Evolutionary conservation across 2,113 vertebrate genomes (phyloP).

Genomic region (Sarotherodon lohbergeri): DNA sequence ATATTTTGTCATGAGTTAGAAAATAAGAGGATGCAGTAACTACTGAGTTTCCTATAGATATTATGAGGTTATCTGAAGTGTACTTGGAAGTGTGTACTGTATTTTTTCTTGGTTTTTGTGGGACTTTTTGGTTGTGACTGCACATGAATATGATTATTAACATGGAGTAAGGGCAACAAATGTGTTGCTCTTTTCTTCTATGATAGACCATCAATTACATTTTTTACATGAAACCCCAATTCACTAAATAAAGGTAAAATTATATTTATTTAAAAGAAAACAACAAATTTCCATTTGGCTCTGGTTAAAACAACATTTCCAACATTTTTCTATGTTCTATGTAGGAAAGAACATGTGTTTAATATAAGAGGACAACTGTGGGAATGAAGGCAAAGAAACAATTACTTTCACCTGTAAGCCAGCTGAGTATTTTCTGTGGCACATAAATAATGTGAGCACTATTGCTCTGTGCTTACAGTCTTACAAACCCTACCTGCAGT

Average conservation of each 20-base stretch:
- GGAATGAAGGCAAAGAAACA: background rate
- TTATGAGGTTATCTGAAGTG: background rate
- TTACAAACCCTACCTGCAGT: slow-evolving; percentile 65
- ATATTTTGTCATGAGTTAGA: background rate
- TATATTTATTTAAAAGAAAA: background rate
- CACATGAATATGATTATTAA: background rate
- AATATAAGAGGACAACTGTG: background rate
- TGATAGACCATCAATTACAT: background rate
- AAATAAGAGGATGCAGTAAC: background rate
- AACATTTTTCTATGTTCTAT: background rate
- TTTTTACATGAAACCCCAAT: background rate
- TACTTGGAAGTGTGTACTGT: background rate
- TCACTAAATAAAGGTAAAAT: background rate
- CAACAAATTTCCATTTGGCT: background rate
- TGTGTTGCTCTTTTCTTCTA: background rate
- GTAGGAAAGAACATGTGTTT: rapidly evolving
- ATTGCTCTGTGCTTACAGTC: background rate
- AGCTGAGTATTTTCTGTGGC: background rate
- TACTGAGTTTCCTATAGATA: background rate
- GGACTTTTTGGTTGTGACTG: background rate
- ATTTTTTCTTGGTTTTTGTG: background rate
- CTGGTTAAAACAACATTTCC: background rate
- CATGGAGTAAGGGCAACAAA: background rate
- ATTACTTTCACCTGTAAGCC: background rate
- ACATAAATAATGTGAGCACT: background rate